A percentile compares a stretch with the other conserved stretches of the same genome.
Conservation (phyloP, 64 coral and sea anemone genomes). For the Stichodactyla mertensii region DNA sequence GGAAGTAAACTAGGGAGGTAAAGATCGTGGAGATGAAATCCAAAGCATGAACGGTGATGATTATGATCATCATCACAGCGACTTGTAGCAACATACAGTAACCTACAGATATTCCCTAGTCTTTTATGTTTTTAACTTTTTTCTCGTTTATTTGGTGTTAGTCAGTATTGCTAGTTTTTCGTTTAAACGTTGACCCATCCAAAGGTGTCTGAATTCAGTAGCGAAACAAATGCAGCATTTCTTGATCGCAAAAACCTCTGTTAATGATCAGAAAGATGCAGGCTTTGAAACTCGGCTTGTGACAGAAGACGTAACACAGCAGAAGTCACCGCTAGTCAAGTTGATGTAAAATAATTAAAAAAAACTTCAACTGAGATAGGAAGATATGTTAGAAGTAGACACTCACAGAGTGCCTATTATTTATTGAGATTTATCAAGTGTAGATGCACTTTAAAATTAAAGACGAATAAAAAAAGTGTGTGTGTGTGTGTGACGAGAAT, state of each 20-base stretch:
- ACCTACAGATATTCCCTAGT: background rate
- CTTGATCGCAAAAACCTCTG: background rate
- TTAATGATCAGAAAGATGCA: background rate
- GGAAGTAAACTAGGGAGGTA: too few species aligned
- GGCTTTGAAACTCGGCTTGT: background rate
- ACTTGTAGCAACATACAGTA: too few species aligned
- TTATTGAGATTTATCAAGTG: constrained; percentile 15
- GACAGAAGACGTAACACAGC: background rate
- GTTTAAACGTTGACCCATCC: background rate
- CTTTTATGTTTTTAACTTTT: background rate
- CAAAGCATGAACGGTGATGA: too few species aligned
- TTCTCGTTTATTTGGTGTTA: background rate
- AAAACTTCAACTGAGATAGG: background rate
- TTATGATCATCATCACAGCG: too few species aligned
- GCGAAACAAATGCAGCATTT: background rate
- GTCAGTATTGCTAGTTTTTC: background rate
- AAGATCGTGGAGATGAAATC: too few species aligned
- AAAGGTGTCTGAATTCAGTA: background rate
- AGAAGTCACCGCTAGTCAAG: background rate
- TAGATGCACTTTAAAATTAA: constrained; percentile 18
- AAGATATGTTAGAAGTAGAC: constrained; percentile 8
- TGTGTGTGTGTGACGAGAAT: constrained; percentile 11
- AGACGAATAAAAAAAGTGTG: background rate
- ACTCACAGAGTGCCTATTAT: constrained; percentile 7
- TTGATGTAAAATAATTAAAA: constrained; percentile 12